phyloP scores from a whole-genome alignment of 2,797 vertebrate species.

The Chromobotia macracanthus region DNA sequence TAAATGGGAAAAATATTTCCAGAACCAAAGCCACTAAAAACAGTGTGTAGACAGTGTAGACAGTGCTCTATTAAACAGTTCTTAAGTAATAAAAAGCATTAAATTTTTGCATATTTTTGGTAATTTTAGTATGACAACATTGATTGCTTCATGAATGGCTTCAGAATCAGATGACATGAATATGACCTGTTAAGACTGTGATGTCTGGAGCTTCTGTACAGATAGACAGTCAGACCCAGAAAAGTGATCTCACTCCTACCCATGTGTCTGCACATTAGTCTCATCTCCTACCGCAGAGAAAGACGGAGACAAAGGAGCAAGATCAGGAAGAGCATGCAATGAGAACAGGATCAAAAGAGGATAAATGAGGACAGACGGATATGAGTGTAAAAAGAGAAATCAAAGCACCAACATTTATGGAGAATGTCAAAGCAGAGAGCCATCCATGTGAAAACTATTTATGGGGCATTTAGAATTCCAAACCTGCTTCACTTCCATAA shows the following conservation, averaged over 20 bases:
- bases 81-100: neutral
- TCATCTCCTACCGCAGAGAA: constrained; percentile 55
- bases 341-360: constrained; percentile 48
- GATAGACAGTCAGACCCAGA: constrained; percentile 30
- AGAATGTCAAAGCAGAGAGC: neutral
- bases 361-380: constrained; percentile 42
- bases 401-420: neutral
- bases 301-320: constrained; percentile 49
- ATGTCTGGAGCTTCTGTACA: constrained; percentile 21
- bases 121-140: neutral
- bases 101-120: neutral
- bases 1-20: neutral
- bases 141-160: neutral
- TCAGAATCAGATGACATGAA: constrained; percentile 1
- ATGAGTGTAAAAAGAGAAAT: constrained; percentile 9
- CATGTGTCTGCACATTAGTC: constrained; percentile 74
- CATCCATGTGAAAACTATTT: neutral
- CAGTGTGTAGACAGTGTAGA: neutral
- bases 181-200: constrained; percentile 57
- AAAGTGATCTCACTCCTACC: constrained; percentile 47
- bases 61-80: neutral
- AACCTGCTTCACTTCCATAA: too few species aligned
- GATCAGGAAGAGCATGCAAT: constrained; percentile 45
- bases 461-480: neutral
- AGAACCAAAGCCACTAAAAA: neutral